phyloP scores from a whole-genome alignment of 2,888 invertebrate species.

The Pterobdella sp. region DNA sequence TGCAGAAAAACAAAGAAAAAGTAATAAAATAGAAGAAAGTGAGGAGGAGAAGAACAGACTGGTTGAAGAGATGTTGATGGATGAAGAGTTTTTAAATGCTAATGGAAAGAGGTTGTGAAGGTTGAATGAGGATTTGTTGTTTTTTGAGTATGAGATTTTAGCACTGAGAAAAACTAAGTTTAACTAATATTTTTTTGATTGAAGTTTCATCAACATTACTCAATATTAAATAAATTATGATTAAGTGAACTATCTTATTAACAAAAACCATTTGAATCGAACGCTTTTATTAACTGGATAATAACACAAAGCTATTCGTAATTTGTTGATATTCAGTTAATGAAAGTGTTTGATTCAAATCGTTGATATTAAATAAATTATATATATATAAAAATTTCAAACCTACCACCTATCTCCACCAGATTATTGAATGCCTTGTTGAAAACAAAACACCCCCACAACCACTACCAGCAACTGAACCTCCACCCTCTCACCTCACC shows the following conservation, averaged over 20 bases:
- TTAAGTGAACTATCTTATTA: too few relatives aligned
- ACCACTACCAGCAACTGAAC: constrained; percentile 14
- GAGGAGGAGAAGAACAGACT: background rate
- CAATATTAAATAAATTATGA: too few relatives aligned
- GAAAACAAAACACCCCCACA: background rate
- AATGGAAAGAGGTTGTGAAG: background rate
- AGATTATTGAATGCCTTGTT: constrained; percentile 8
- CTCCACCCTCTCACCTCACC: background rate
- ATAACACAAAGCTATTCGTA: too few relatives aligned
- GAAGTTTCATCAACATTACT: too few relatives aligned
- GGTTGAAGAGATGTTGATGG: constrained; percentile 12
- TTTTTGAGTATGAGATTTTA: too few relatives aligned
- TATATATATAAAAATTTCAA: background rate
- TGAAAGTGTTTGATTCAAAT: background rate
- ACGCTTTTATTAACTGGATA: too few relatives aligned
- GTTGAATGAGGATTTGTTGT: background rate
- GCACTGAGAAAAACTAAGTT: too few relatives aligned
- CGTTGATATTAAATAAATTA: background rate
- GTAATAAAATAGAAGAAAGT: background rate
- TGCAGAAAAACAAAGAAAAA: background rate
- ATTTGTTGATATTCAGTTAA: too few relatives aligned
- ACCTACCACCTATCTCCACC: background rate
- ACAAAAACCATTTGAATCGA: too few relatives aligned
- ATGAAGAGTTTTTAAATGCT: background rate
- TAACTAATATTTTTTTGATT: too few relatives aligned